A percentile compares a stretch with the other conserved stretches of the same genome.
Evolutionary conservation across 2,888 invertebrate species (phyloP).

Genomic region (Odiellus spinosus): DNA sequence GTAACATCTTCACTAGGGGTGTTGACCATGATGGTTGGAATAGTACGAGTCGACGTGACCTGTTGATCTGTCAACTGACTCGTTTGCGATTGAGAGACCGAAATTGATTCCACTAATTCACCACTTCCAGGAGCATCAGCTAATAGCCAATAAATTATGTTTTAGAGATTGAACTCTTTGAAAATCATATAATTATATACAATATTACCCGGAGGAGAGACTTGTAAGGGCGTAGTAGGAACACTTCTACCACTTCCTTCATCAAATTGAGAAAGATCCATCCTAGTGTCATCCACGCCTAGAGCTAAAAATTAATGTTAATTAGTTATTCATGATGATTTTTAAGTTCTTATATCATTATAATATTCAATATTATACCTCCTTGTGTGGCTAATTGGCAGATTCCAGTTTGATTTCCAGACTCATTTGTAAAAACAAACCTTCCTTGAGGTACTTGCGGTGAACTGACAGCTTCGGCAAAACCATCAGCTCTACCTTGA

Average conservation of each 20-base stretch:
- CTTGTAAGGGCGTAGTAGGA: slow-evolving; percentile 48
- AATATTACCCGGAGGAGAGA: slow-evolving; percentile 38
- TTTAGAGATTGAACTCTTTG: too few species aligned
- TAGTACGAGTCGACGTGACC: neutral
- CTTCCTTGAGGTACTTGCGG: slow-evolving; percentile 45
- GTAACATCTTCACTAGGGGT: neutral
- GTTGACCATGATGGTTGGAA: neutral
- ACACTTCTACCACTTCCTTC: slow-evolving; percentile 49
- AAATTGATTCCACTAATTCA: neutral
- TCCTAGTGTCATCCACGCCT: slow-evolving; percentile 53
- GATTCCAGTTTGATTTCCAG: slow-evolving; percentile 34
- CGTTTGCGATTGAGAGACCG: neutral
- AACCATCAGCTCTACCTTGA: slow-evolving; percentile 65
- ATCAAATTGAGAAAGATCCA: slow-evolving; percentile 48
- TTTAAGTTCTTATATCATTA: neutral
- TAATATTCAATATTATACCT: slow-evolving; percentile 20
- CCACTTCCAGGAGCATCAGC: neutral
- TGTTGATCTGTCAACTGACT: neutral
- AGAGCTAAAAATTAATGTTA: slow-evolving; percentile 15
- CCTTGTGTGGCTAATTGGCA: slow-evolving; percentile 42
- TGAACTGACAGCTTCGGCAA: slow-evolving; percentile 80
- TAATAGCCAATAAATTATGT: too few species aligned
- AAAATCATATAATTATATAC: too few species aligned
- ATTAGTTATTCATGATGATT: too few species aligned
- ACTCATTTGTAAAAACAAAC: slow-evolving; percentile 33